Evolutionary conservation across 2,113 vertebrate species (phyloP).

Genomic region (Melanerpes aurifrons): DNA sequence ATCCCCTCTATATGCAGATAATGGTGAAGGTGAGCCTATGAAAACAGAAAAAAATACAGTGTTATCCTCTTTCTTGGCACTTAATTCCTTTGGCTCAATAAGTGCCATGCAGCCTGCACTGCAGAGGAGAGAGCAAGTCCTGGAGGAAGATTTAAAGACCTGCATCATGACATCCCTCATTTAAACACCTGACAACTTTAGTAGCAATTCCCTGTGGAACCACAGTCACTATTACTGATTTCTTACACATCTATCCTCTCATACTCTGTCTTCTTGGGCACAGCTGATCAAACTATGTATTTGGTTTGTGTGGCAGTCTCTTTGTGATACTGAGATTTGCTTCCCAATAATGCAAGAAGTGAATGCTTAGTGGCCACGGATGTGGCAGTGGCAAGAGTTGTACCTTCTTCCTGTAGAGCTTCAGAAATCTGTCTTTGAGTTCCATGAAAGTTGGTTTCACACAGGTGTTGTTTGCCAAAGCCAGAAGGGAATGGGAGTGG

Average conservation of each 20-base stretch:
- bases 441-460: constrained; percentile 88
- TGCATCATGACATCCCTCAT: neutral
- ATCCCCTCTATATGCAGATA: constrained; percentile 92
- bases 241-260: neutral
- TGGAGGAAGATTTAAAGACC: neutral
- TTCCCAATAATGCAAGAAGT: neutral
- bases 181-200: neutral
- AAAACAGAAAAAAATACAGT: neutral
- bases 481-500: constrained; percentile 89
- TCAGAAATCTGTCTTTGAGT: constrained; percentile 87
- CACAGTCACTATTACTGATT: rapidly evolving
- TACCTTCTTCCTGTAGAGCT: constrained; percentile 95
- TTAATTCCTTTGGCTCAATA: neutral
- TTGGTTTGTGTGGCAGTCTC: neutral
- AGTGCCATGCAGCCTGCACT: neutral
- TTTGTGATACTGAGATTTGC: neutral
- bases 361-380: neutral
- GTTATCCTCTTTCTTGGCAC: neutral
- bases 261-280: neutral
- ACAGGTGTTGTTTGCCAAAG: constrained; percentile 94
- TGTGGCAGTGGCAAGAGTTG: neutral
- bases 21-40: constrained; percentile 95
- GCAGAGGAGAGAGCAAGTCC: neutral
- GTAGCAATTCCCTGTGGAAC: neutral
- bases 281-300: neutral